Evolutionary conservation across 2,797 vertebrate genomes (phyloP).

Genomic region (Chloroceryle inda): DNA sequence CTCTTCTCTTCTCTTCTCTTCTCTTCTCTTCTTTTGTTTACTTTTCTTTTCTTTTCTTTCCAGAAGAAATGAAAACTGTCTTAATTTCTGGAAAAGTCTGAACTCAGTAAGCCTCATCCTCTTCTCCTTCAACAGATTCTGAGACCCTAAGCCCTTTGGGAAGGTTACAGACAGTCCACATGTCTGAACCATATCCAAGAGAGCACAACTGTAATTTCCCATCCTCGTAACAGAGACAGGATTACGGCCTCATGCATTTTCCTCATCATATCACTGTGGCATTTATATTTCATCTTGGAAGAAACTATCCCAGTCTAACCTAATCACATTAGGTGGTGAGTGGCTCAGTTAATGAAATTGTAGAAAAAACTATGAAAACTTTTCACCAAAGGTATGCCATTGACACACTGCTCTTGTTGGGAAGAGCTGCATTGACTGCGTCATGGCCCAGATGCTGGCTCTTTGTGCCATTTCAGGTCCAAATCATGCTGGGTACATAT

Average conservation of each 20-base stretch:
- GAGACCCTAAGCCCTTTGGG: neutral
- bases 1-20: too few relatives aligned
- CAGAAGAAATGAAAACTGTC: neutral
- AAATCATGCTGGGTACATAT: neutral
- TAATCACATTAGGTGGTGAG: neutral
- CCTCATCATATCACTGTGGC: neutral
- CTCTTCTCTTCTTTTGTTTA: too few relatives aligned
- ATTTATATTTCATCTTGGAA: neutral
- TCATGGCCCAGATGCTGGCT: neutral
- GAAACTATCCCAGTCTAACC: neutral
- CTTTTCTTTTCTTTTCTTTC: neutral
- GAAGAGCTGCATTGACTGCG: neutral
- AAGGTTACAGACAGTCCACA: neutral
- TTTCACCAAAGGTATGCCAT: neutral
- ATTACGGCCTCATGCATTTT: neutral
- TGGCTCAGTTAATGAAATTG: neutral
- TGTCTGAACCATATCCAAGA: neutral
- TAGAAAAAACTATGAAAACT: neutral
- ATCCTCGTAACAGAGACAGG: neutral
- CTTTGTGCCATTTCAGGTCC: neutral
- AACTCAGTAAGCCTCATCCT: neutral
- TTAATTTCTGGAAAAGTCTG: neutral
- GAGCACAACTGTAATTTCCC: neutral
- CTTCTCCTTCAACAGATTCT: neutral
- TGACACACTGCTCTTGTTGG: neutral